Evolutionary conservation across 2,888 invertebrate species (phyloP), one percentile per base, ranked within the genome.

Genomic region (Hydrotaea cyrtoneurina): DNA sequence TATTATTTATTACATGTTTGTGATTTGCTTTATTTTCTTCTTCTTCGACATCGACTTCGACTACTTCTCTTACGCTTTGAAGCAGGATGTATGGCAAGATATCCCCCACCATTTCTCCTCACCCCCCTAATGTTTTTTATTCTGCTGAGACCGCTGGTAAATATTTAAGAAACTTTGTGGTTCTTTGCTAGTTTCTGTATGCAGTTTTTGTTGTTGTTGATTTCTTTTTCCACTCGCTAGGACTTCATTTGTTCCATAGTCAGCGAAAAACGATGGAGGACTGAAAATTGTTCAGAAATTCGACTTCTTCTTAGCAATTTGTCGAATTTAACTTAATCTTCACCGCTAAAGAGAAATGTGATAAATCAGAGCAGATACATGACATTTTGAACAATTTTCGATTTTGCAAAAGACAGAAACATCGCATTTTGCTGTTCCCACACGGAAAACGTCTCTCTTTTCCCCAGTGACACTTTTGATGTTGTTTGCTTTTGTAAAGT

Each of bases 1-100:
- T 88, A 87, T 87, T 87, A 87, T 87, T 87, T 87, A 87, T 86
- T 85, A 85, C 86, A 86, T 87, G 86, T 87, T 87, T 87, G 85
- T 83, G 87, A 87, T 86, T 86, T 85, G 86, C 83, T 83, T 80
- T 78, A 79, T 71, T 46, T 66, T 80, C 69, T 72, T 50, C 31
- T 76, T 55, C 5, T 71, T 23, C 55, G n/a, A 8, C 39, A 10
- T 11, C 39, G 4, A 8, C 11, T 8, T 11, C 39, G 8, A 57
- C 23, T 39, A 50, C 19, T 82, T 62, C 69, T 39, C 26, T 72
- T 69, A 5, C 72, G 5, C 66, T 53, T 75, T n/a, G 69, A 23
- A 46, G 10, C 46, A 43, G 69, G 39, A 66, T 46, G 23, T 69
- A 23, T 69, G 13, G 43, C 10, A 0, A 31, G 31, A 8, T 31